Percentiles rank a stretch among this genome's conserved stretches.
Evolutionary conservation across 2,888 invertebrate species (phyloP).

Genomic region (Terebella lapidaria): DNA sequence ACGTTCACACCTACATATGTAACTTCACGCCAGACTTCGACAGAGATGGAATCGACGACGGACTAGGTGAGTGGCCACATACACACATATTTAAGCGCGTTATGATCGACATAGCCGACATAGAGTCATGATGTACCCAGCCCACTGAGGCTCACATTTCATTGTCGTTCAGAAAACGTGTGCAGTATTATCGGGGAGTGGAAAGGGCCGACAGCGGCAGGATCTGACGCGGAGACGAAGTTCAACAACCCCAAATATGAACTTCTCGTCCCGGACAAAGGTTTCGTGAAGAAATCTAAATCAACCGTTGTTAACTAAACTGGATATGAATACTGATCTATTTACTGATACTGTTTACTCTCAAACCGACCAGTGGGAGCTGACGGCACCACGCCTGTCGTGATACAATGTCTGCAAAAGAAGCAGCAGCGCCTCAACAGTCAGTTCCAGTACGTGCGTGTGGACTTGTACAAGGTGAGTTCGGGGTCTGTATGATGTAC

Average conservation of each 20-base stretch:
- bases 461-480: constrained; percentile 38
- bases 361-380: too few relatives aligned
- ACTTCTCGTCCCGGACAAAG: constrained; percentile 31
- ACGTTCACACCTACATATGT: constrained; percentile 67
- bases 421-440: constrained; percentile 14
- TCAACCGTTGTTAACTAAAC: too few relatives aligned
- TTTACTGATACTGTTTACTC: too few relatives aligned
- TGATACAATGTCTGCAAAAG: constrained; percentile 34
- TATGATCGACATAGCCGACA: background rate
- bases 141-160: background rate
- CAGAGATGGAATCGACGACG: constrained; percentile 66
- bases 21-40: constrained; percentile 72
- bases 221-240: constrained; percentile 29
- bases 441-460: constrained; percentile 28
- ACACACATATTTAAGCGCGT: too few relatives aligned
- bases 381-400: constrained; percentile 24
- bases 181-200: constrained; percentile 37
- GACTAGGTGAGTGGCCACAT: constrained; percentile 55
- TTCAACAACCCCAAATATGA: constrained; percentile 33
- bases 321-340: too few relatives aligned
- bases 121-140: background rate
- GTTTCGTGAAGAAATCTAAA: too few relatives aligned
- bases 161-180: constrained; percentile 28
- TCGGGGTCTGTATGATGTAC: too few relatives aligned
- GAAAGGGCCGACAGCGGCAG: constrained; percentile 35